phyloP scores from a whole-genome alignment of 2,113 vertebrate species.

The Atrichornis clamosus region DNA sequence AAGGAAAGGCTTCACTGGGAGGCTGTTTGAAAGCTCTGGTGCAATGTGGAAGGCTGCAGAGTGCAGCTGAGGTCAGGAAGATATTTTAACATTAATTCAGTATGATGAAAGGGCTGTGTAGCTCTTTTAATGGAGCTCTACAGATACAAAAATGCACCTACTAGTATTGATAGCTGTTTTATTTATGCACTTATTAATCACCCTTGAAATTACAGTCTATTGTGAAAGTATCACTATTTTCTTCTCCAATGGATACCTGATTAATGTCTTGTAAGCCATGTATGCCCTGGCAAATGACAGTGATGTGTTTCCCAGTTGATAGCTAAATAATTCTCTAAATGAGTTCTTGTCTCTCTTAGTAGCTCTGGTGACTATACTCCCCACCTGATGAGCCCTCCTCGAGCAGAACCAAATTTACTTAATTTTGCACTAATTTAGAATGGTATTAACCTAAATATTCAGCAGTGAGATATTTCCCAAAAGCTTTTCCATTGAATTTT shows the following conservation, averaged over 20 bases:
- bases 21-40: background rate
- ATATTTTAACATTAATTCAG: background rate
- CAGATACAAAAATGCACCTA: background rate
- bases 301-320: background rate
- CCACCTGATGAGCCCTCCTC: background rate
- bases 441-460: background rate
- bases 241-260: background rate
- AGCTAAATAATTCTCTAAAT: background rate
- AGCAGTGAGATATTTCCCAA: background rate
- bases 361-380: background rate
- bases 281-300: background rate
- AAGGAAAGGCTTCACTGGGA: background rate
- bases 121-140: background rate
- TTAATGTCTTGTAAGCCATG: background rate
- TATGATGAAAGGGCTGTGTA: background rate
- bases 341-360: background rate
- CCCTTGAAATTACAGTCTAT: constrained; percentile 30
- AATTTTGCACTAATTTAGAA: background rate
- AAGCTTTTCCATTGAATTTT: background rate
- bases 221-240: constrained; percentile 33
- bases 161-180: background rate
- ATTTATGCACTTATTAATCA: constrained; percentile 36
- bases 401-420: background rate
- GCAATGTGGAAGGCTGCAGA: background rate
- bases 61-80: background rate